Percentiles rank a stretch among this genome's conserved stretches.
These are phyloP conservation scores for Neelides sp. DNA, from an alignment of 1,140 invertebrate genomes.

Conservation along the genomic window DNA sequence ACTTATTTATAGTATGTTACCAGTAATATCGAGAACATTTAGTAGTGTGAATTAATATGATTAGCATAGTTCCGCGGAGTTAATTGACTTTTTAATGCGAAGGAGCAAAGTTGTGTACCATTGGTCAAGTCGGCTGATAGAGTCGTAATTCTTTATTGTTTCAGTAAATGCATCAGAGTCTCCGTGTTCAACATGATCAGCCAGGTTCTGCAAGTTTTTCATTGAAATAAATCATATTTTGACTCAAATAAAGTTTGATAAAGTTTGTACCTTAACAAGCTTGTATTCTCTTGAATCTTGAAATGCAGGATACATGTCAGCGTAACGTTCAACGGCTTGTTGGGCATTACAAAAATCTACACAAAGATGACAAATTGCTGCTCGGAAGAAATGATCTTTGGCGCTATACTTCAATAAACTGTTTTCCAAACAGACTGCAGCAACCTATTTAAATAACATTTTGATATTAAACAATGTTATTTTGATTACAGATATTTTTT, in stretches of 20 bases:
- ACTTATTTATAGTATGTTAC: no score
- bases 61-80: constrained; percentile 37
- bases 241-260: no score
- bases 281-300: constrained; percentile 92
- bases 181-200: constrained; percentile 84
- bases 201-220: constrained; percentile 75
- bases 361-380: constrained; percentile 85
- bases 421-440: constrained; percentile 80
- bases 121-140: constrained; percentile 89
- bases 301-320: constrained; percentile 88
- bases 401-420: constrained; percentile 93
- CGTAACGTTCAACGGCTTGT: constrained; percentile 85
- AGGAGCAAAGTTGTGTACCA: constrained; percentile 95
- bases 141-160: constrained; percentile 90
- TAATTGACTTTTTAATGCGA: constrained; percentile 85
- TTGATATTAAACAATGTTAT: neutral
- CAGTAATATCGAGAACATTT: no score
- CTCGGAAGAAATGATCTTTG: constrained; percentile 96
- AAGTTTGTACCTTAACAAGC: constrained; percentile 62
- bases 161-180: constrained; percentile 93
- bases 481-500: neutral
- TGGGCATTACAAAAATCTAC: constrained; percentile 87
- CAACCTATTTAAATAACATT: constrained; percentile 51
- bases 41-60: no score
- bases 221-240: no score